Evolutionary conservation across 2,797 vertebrate genomes (phyloP), one percentile per base, ranked within the genome.

Genomic region (Mus minutoides): DNA sequence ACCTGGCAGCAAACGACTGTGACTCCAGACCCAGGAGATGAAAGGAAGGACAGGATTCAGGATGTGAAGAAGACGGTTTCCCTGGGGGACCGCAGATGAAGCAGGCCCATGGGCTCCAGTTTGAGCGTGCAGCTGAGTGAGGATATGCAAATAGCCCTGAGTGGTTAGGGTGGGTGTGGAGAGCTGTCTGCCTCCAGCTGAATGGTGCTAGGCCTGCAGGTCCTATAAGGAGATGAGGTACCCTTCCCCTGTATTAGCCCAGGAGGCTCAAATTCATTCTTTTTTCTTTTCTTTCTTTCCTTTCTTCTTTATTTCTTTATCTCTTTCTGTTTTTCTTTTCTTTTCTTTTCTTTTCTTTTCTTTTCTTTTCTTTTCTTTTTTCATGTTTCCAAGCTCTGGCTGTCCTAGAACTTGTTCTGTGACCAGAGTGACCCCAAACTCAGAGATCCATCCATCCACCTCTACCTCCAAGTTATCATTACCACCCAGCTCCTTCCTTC

Each of bases 261-360:
- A 10, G 43, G 54, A 40, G 16, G 9, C 56, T 60, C 52, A 75
- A 56, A 46, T 43, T 29, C 69, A 87, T 26, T 13, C 12, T 76
- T 49, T 31, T 17, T 69, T 21, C 17, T 31, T 11, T 31, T 6
- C 12, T 13, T 13, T n/a, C 11, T 13, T 29, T 14, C 6, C n/a
- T 6, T 16, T 16, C 10, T 12, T 62, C 60, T 4, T 29, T 5
- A 26, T 6, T 10, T 16, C 31, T 2, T 2, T 17, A 31, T 2
- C 6, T 34, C 64, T 17, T 11, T 34, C 6, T 31, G 3, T 31
- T 10, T 29, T 10, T 2, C 12, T 14, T 22, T 31, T 13, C 5
- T 16, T 13, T 12, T 31, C 6, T 64, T 26, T 12, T 29, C 12
- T 11, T 29, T 17, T 62, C 21, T 10, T 29, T 10, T 2, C 12